Conservation (phyloP, 2,888 invertebrate genomes). For the Drosophila sordidapex region DNA sequence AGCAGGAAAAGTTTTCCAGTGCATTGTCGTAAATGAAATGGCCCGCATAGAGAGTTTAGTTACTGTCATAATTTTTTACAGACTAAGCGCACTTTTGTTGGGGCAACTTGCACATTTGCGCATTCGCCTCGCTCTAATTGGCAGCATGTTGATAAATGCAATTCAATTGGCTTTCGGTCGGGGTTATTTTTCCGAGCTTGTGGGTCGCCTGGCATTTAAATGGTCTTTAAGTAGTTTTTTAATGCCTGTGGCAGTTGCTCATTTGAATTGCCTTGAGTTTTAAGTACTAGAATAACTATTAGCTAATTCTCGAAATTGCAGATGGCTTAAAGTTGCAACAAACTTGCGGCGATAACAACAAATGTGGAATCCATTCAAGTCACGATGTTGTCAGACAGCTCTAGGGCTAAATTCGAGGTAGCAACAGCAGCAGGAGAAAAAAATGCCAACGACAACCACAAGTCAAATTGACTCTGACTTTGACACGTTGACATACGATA, state of each 20-base stretch:
- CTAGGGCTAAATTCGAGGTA: conserved; percentile 31
- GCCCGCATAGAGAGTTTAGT: conserved; percentile 69
- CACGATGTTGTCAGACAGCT: conserved; percentile 37
- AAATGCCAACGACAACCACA: conserved; percentile 67
- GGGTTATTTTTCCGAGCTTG: conserved; percentile 23
- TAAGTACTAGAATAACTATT: neutral
- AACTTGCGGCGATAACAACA: conserved; percentile 39
- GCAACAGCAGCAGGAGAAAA: conserved; percentile 24
- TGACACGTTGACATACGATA: conserved; percentile 79
- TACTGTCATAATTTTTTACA: conserved; percentile 76
- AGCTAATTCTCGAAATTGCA: conserved; percentile 12
- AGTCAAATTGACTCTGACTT: conserved; percentile 80
- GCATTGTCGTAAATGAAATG: conserved; percentile 65
- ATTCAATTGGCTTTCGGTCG: conserved; percentile 53
- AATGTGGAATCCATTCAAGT: conserved; percentile 22
- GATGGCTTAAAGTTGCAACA: conserved; percentile 38
- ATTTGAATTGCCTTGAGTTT: conserved; percentile 8
- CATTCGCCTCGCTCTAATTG: conserved; percentile 59
- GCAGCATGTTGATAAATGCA: conserved; percentile 77
- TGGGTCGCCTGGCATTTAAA: conserved; percentile 57
- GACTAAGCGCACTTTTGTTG: conserved; percentile 41
- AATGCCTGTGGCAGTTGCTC: conserved; percentile 34
- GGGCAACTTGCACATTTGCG: conserved; percentile 20
- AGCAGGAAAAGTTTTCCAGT: conserved; percentile 38
- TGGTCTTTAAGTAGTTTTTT: conserved; percentile 71